Evolutionary conservation across 1,140 invertebrate species (phyloP), one percentile per base, ranked within the genome.

Genomic region (Linepithema humile): DNA sequence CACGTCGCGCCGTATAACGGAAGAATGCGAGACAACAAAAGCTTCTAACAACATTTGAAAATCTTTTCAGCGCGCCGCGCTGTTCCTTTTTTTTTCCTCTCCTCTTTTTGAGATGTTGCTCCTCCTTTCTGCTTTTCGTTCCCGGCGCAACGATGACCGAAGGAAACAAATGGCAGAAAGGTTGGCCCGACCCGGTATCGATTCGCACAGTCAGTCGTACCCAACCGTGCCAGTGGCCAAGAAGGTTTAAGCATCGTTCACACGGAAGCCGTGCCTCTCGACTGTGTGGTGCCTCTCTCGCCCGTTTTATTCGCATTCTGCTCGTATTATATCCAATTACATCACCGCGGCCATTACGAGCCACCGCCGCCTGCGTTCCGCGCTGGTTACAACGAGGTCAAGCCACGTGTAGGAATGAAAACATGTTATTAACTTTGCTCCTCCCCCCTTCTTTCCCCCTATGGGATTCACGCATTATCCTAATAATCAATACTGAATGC

Each of bases 191-290:
- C 43, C 84, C 45, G 60, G 72, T 91, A 91, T 91, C 88, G 90
- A 91, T 91, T 91, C 74, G 77, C 53, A 69, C 85, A 84, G 73
- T 87, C 78, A 62, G 82, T 73, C 87, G 90, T 90, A 86, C 86
- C 88, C 78, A 75, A 84, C 82, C 40, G 85, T 90, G 83, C 90
- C 88, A 84, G 78, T 67, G 82, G 72, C 87, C 32, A 73, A 45
- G 48, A 29, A 73, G 45, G 40, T 57, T 64, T 60, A 62, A 83
- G 43, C 59, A 29, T 12, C 43, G 43, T 85, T 84, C 83, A 59
- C 84, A 67, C 82, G 60, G 20, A 82, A 64, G 17, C 3, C n/a
- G 17, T 62, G 40, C 48, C 57, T 50, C 77, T 40, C 67, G 77
- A 26, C 26, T 64, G 20, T 57, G 38, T n/a, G n/a, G n/a, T n/a